Percentiles rank a stretch among this genome's conserved stretches.
Conservation (phyloP, 2,888 invertebrate genomes). For the Daptonema setosum region DNA sequence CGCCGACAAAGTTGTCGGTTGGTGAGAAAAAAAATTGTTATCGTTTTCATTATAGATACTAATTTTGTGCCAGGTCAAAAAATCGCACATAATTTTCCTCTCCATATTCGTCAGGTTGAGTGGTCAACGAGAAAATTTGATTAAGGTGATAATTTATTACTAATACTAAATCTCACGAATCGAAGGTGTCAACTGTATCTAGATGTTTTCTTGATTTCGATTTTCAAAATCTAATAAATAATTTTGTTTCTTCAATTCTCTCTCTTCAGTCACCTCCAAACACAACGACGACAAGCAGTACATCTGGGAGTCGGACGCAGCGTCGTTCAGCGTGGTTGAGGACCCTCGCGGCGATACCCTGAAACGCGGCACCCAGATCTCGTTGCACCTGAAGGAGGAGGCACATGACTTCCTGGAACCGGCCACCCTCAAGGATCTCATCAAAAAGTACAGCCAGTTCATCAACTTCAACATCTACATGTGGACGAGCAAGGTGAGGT, state of each 20-base stretch:
- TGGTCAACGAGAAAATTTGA: no score
- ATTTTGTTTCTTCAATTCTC: no score
- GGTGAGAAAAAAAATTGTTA: not conserved
- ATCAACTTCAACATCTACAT: constrained; percentile 95
- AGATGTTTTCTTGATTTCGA: no score
- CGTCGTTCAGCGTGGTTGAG: constrained; percentile 60
- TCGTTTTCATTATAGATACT: no score
- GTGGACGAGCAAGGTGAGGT: constrained; percentile 60
- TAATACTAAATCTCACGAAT: no score
- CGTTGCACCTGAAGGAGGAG: constrained; percentile 81
- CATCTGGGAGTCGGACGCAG: constrained; percentile 93
- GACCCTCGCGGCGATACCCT: constrained; percentile 84
- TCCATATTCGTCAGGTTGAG: no score
- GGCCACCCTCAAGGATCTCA: constrained; percentile 63
- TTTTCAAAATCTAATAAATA: no score
- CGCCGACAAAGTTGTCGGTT: constrained; percentile 64
- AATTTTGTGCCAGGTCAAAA: no score
- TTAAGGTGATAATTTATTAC: no score
- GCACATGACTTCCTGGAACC: constrained; percentile 82
- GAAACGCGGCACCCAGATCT: constrained; percentile 60
- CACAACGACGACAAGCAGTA: constrained; percentile 77
- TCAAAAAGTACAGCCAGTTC: constrained; percentile 96
- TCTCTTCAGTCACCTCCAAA: constrained; percentile 56
- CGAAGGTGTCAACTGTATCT: no score
- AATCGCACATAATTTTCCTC: no score